Evolutionary conservation across 2,797 vertebrate genomes (phyloP), one percentile per base, ranked within the genome.

Genomic region (Enteromius radiatus): DNA sequence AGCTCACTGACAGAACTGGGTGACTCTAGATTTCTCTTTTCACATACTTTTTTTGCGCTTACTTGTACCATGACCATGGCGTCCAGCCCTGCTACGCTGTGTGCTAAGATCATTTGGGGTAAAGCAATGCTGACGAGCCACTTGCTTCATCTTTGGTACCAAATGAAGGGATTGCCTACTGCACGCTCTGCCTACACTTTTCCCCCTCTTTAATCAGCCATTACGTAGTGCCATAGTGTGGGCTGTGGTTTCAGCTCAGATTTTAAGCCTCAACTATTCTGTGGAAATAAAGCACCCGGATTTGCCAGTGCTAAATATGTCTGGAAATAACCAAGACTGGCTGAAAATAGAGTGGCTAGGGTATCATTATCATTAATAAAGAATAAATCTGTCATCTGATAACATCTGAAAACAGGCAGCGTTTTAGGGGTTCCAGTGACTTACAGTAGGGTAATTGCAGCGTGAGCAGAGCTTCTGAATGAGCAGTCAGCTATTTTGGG

Each of bases 361-460:
- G 92, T 93, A 93, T 93, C 91, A 94, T 95, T 95, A 94, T 91
- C 93, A 94, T 94, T 94, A 95, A 94, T 92, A 90, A 89, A 89
- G 92, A 91, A 91, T 93, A 92, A 88, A 93, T 93, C 94, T 92
- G 92, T 93, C 91, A 85, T 91, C 90, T 88, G 90, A 91, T 92
- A 90, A 87, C 83, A 85, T 90, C 36, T 70, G 87, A 93, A 90
- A 92, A 75, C 41, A 91, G 89, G 84, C 86, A 89, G 87, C 84
- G 85, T 84, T 92, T 91, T 89, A 90, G 89, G 91, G 87, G 80
- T 83, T 88, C 12, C 80, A 86, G 73, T 83, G 76, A 81, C 61
- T 81, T 85, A 47, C 68, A 79, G 49, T 26, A 69, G 70, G 31
- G 38, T 84, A 81, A 80, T 56, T 86, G 59, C 63, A 87, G 87